Conservation (phyloP, 2,888 invertebrate genomes). For the Eupithecia centaureata region DNA sequence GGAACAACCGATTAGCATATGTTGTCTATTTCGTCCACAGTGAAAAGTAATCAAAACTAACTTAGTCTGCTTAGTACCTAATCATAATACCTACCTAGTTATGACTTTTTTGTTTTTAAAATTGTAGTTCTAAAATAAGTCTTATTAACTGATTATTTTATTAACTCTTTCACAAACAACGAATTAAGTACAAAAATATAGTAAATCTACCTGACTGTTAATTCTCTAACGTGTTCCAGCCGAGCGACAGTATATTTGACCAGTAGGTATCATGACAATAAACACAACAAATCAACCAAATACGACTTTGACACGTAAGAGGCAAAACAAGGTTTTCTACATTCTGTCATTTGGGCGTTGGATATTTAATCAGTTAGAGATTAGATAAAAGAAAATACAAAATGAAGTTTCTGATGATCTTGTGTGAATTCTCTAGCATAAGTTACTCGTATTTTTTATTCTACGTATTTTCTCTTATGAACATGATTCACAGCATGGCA, state of each 20-base stretch:
- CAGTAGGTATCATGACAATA: not conserved
- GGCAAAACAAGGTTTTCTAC: not conserved
- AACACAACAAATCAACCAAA: not conserved
- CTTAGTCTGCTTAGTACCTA: not conserved
- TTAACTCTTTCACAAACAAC: not conserved
- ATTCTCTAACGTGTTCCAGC: not conserved
- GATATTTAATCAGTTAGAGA: not conserved
- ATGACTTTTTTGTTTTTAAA: not conserved
- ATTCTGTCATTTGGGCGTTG: not conserved
- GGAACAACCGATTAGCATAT: not conserved
- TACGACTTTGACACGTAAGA: not conserved
- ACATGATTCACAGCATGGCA: constrained; percentile 5
- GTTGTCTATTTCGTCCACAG: not conserved
- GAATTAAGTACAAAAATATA: not conserved
- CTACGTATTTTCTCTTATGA: not conserved
- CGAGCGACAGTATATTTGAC: not conserved
- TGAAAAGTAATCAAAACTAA: not conserved
- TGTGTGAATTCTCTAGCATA: too few species aligned
- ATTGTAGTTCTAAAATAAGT: not conserved
- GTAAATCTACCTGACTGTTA: not conserved
- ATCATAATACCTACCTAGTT: not conserved
- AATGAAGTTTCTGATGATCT: too few species aligned
- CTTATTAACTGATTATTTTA: not conserved
- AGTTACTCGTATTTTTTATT: too few species aligned
- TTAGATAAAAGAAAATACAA: not conserved